A percentile compares a stretch with the other conserved stretches of the same genome.
These are phyloP conservation scores for Odontocolon sp. DNA, from an alignment of 2,888 invertebrate genomes.

Conservation along the genomic window DNA sequence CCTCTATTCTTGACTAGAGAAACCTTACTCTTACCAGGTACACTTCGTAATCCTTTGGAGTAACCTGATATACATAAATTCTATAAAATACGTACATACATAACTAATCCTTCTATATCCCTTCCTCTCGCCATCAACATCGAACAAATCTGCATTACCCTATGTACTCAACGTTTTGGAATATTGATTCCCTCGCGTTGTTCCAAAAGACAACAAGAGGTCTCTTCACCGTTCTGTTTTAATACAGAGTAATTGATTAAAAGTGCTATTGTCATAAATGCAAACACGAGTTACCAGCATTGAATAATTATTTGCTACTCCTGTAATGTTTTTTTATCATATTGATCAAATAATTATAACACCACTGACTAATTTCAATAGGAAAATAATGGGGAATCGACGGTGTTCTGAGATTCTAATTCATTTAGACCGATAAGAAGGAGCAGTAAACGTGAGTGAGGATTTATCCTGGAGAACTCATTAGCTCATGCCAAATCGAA, in stretches of 20 bases:
- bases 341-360: too few species aligned
- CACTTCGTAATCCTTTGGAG: conserved; percentile 42
- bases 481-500: conserved; percentile 21
- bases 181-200: conserved; percentile 3
- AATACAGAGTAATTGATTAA: too few species aligned
- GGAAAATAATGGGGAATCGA: too few species aligned
- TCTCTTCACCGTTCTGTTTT: conserved; percentile 18
- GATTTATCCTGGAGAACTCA: too few species aligned
- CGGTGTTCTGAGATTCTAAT: too few species aligned
- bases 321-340: too few species aligned
- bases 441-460: too few species aligned
- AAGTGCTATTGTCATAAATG: too few species aligned
- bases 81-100: conserved; percentile 26
- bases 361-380: too few species aligned
- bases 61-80: conserved; percentile 10
- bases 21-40: conserved; percentile 38
- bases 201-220: conserved; percentile 1
- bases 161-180: not conserved
- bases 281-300: too few species aligned
- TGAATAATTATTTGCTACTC: too few species aligned
- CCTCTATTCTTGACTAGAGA: conserved; percentile 35
- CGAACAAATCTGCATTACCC: conserved; percentile 17
- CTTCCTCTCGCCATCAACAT: conserved; percentile 6
- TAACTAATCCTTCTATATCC: conserved; percentile 34
- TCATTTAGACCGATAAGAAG: too few species aligned